Conservation (phyloP, 2,113 vertebrate genomes). For the Motacilla tschutschensis region DNA sequence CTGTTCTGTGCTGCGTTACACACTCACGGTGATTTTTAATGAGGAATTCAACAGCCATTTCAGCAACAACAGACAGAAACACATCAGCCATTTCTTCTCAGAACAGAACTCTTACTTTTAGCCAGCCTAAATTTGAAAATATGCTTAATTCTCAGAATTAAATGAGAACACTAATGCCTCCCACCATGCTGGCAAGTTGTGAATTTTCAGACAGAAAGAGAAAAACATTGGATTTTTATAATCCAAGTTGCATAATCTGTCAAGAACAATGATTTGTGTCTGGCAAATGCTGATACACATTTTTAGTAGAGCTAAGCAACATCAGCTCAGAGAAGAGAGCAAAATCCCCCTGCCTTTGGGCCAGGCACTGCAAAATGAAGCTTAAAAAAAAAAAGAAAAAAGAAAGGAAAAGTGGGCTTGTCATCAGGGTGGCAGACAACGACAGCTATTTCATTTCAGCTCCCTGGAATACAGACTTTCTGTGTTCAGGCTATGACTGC, state of each 20-base stretch:
- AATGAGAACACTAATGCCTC: not conserved
- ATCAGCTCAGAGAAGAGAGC: not conserved
- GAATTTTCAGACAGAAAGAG: not conserved
- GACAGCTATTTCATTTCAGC: not conserved
- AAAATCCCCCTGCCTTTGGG: not conserved
- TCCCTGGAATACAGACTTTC: not conserved
- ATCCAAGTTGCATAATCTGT: conserved; percentile 17
- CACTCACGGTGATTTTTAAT: not conserved
- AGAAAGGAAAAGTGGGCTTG: not conserved
- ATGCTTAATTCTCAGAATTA: not conserved
- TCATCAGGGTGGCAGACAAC: not conserved
- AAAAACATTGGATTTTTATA: conserved; percentile 22
- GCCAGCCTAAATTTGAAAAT: not conserved
- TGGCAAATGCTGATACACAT: not conserved
- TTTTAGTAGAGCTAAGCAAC: conserved; percentile 18
- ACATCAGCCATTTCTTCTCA: not conserved
- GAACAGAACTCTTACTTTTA: not conserved
- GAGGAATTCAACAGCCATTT: conserved; percentile 12
- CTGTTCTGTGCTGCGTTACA: not conserved
- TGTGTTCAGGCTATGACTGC: not conserved
- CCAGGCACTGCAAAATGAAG: not conserved
- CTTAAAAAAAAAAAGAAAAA: not conserved
- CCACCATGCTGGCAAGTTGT: not conserved
- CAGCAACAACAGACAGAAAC: not conserved
- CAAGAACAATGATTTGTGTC: not conserved